Conservation (phyloP, 1,140 invertebrate genomes). For the Mamestra configurata region DNA sequence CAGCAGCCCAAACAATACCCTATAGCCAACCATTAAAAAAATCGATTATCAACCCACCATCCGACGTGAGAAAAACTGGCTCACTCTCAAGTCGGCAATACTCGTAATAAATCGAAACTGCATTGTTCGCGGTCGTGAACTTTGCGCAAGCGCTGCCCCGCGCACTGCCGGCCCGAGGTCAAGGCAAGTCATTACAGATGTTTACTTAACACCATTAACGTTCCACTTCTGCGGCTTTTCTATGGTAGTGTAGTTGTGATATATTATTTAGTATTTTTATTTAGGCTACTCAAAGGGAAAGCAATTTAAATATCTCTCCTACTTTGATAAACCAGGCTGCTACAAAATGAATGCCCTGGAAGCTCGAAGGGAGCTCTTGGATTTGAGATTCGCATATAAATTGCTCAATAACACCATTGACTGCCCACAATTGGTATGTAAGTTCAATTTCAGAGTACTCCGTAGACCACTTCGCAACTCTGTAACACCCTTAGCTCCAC, state of each 20-base stretch:
- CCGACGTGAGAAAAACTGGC: slow-evolving; percentile 43
- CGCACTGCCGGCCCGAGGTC: slow-evolving; percentile 30
- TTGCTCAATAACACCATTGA: too few relatives aligned
- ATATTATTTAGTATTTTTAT: too few relatives aligned
- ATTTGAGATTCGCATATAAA: too few relatives aligned
- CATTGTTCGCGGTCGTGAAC: slow-evolving; percentile 55
- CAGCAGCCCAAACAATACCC: not conserved
- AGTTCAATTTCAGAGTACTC: too few relatives aligned
- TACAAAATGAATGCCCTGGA: too few relatives aligned
- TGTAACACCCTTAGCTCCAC: too few relatives aligned
- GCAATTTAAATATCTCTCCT: too few relatives aligned
- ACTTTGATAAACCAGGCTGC: too few relatives aligned
- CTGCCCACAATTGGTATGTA: too few relatives aligned
- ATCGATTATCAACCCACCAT: not conserved
- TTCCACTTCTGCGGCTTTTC: slow-evolving; percentile 8
- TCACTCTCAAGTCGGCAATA: slow-evolving; percentile 29
- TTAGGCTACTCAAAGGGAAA: too few relatives aligned
- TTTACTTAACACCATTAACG: slow-evolving; percentile 35
- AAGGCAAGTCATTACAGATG: slow-evolving; percentile 43
- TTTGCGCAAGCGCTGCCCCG: slow-evolving; percentile 52
- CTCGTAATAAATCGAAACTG: slow-evolving; percentile 35
- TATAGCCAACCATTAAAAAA: not conserved
- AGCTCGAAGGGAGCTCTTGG: too few relatives aligned
- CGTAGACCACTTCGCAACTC: too few relatives aligned
- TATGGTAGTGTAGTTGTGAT: not conserved